A percentile compares a stretch with the other conserved stretches of the same genome.
These are phyloP conservation scores for Tragopan temminckii DNA, from an alignment of 2,797 vertebrate genomes.

Conservation along the genomic window DNA sequence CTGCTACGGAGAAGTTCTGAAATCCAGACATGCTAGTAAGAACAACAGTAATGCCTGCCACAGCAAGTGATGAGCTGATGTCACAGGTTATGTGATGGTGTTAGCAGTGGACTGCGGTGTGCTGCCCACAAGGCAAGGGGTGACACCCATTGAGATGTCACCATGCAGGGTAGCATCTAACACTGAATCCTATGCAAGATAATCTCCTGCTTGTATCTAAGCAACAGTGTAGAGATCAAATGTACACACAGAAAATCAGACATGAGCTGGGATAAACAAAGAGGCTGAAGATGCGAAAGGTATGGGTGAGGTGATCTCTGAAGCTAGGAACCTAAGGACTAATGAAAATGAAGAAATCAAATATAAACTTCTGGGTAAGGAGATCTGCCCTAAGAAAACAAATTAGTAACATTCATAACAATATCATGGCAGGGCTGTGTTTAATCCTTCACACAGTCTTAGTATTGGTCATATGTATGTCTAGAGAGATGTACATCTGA, in stretches of 20 bases:
- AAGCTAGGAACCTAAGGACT: not conserved
- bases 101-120: not conserved
- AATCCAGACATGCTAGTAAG: not conserved
- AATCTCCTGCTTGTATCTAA: not conserved
- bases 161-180: not conserved
- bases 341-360: not conserved
- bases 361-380: not conserved
- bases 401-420: not conserved
- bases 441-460: not conserved
- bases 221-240: not conserved
- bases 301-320: not conserved
- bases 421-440: not conserved
- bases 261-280: not conserved
- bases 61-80: rapidly evolving
- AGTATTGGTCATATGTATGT: not conserved
- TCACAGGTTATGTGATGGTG: not conserved
- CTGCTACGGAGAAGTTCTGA: not conserved
- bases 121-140: not conserved
- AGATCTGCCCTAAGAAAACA: not conserved
- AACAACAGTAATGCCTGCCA: not conserved
- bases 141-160: not conserved
- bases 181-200: not conserved
- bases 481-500: not conserved
- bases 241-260: not conserved
- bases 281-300: not conserved